Base-by-base conservation (phyloP, 2,888 invertebrate genomes). In the Zelleria hepariella region DNA sequence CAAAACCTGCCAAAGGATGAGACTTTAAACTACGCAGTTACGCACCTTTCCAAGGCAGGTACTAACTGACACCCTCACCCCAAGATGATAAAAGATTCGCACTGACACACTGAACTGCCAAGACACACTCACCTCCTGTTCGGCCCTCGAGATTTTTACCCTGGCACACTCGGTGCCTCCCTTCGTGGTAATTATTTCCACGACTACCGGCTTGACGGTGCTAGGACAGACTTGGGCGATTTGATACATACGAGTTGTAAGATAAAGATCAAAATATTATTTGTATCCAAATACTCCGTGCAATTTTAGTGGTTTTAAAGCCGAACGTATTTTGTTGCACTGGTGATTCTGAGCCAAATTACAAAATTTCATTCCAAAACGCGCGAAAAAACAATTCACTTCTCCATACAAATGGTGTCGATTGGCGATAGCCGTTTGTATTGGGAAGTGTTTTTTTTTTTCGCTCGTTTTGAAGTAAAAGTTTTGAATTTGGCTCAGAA, bases 61-160 rank as follows among this genome's bases (percentile, higher is more conserved):
- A n/a, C 51, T 51, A n/a, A 51, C 20, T 42, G 15, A 42, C 32
- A 42, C 10, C 32, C 32, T 42, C 32, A 42, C 32, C 32, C 32
- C 32, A 53, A 24, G 15, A 25, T 42, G 32, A 7, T 70, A 75
- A 81, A 82, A 85, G 79, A 86, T 83, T 82, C 74, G 79, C 15
- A 78, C 75, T 88, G 87, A 87, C 87, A 88, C 83, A 87, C 86
- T 88, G 87, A 87, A 86, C 87, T 80, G 84, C 80, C 72, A 80
- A 82, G 86, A 76, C 87, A 86, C 85, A 86, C 82, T 86, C 83
- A 85, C 82, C 83, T 78, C 80, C 74, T 79, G 78, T 75, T 73
- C 74, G 74, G 72, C 82, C 83, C 82, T 78, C 74, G 74, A 78
- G 82, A 84, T 86, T 88, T 86, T 86, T 81, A 83, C 82, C 78